Conservation (phyloP, 2,113 vertebrate genomes). For the Corythoichthys haematopterus region DNA sequence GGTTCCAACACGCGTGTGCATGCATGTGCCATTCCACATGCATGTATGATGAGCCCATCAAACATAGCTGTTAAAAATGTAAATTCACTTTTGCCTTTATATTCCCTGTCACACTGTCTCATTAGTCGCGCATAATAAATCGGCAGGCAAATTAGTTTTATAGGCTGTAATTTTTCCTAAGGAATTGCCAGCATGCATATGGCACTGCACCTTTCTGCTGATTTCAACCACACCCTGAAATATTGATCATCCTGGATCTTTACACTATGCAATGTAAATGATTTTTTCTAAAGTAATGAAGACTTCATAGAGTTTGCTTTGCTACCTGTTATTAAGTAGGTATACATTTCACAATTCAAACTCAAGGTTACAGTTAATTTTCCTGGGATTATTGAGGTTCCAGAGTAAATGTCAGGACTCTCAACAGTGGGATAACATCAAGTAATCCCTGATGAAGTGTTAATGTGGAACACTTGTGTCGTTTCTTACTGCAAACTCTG, state of each 20-base stretch:
- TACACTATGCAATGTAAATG: neutral
- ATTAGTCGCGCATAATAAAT: conserved; percentile 48
- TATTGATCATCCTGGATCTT: conserved; percentile 23
- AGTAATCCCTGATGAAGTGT: conserved; percentile 5
- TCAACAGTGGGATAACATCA: neutral
- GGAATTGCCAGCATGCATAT: conserved; percentile 1
- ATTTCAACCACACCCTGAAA: conserved; percentile 27
- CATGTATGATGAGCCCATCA: conserved; percentile 21
- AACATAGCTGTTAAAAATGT: conserved; percentile 42
- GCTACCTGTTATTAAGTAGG: neutral
- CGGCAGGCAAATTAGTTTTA: conserved; percentile 29
- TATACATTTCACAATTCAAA: neutral
- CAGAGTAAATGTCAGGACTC: conserved; percentile 4
- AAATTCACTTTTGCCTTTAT: conserved; percentile 18
- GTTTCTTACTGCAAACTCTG: neutral
- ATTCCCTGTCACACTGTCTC: conserved; percentile 14
- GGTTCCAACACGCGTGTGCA: neutral
- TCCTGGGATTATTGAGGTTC: neutral
- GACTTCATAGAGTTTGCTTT: neutral
- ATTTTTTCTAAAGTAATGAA: neutral
- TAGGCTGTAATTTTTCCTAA: conserved; percentile 11
- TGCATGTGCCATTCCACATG: conserved; percentile 18
- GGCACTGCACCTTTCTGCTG: neutral
- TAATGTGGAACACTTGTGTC: neutral
- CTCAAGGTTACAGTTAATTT: neutral